Evolutionary conservation across 2,113 vertebrate species (phyloP), one percentile per base, ranked within the genome.

Genomic region (Edolisoma coerulescens): DNA sequence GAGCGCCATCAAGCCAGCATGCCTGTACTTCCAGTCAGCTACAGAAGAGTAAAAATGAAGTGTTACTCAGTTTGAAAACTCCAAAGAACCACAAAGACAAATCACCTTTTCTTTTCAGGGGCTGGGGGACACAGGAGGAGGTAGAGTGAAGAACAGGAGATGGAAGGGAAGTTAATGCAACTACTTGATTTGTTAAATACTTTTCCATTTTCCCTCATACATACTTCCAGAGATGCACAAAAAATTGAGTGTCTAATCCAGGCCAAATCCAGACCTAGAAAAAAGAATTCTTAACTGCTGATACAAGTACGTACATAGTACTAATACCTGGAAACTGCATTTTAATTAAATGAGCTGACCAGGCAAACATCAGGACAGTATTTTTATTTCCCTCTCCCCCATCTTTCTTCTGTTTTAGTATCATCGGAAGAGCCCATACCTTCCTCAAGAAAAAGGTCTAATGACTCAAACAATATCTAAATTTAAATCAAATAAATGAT

Each of bases 11-110:
- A 99, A 97, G 44, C 99, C 99, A 7, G 99, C 99, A 9, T 99
- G 99, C 26, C 99, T 98, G 85, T 99, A 99, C 81, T 99, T 99
- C 99, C 99, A 99, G 97, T 99, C 99, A 94, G 99, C 99, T 99
- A 64, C 10, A 42, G 26, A 67, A 41, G 45, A 84, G 84, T 63
- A 37, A 91, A 69, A 96, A 89, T n/a, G 26, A 75, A 67, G 14
- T 7, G 11, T 84, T 75, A 94, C 10, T 77, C 16, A 75, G 35
- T 89, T 77, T 59, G 30, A 52, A 64, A 93, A 68, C 13, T 30
- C 77, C 13, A 53, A 68, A 59, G 49, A 45, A 75, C 7, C 11
- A 81, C 27, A 71, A n/a, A 73, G 23, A 86, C 8, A 8, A 69
- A 84, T 60, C 53, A 69, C 14, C 16, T 59, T 80, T 61, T 41